A percentile compares a stretch with the other conserved stretches of the same genome.
Evolutionary conservation across 2,888 invertebrate species (phyloP).

Genomic region (Dilophus febrilis): DNA sequence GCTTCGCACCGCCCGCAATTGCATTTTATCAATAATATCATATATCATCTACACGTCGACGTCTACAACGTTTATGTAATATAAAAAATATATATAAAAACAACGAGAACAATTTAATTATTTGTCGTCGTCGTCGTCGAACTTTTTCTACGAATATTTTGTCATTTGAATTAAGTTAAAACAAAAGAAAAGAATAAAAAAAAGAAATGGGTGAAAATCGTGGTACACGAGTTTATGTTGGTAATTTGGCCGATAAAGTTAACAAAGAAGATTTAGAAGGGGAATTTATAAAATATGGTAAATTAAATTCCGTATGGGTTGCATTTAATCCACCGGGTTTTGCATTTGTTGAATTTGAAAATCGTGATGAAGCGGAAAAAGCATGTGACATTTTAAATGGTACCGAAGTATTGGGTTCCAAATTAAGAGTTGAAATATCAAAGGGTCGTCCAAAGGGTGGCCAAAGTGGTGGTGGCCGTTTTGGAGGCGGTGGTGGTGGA

Average conservation of each 20-base stretch:
- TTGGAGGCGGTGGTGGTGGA: slow-evolving; percentile 7
- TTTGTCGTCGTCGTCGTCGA: too few relatives aligned
- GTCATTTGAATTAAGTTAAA: too few relatives aligned
- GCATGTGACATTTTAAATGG: slow-evolving; percentile 81
- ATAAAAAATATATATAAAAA: too few relatives aligned
- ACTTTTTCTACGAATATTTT: too few relatives aligned
- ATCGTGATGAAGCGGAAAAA: slow-evolving; percentile 73
- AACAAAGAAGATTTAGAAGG: slow-evolving; percentile 83
- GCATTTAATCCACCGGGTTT: slow-evolving; percentile 89
- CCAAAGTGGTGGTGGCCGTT: slow-evolving; percentile 37
- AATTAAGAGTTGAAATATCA: slow-evolving; percentile 75
- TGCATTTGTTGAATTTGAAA: slow-evolving; percentile 85
- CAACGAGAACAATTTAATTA: too few relatives aligned
- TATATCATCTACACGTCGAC: too few relatives aligned
- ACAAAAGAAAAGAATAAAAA: neutral
- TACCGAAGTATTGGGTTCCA: slow-evolving; percentile 71
- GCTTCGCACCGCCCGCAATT: too few relatives aligned
- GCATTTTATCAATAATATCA: too few relatives aligned
- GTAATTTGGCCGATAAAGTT: slow-evolving; percentile 72
- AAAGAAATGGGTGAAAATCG: slow-evolving; percentile 25
- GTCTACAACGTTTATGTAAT: too few relatives aligned
- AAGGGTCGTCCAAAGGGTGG: slow-evolving; percentile 60
- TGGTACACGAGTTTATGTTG: slow-evolving; percentile 74
- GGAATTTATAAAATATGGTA: slow-evolving; percentile 83
- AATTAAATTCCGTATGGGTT: slow-evolving; percentile 79